Evolutionary conservation across 2,888 invertebrate genomes (phyloP), one percentile per base, ranked within the genome.

Genomic region (Prosopocoilus inquinatus): DNA sequence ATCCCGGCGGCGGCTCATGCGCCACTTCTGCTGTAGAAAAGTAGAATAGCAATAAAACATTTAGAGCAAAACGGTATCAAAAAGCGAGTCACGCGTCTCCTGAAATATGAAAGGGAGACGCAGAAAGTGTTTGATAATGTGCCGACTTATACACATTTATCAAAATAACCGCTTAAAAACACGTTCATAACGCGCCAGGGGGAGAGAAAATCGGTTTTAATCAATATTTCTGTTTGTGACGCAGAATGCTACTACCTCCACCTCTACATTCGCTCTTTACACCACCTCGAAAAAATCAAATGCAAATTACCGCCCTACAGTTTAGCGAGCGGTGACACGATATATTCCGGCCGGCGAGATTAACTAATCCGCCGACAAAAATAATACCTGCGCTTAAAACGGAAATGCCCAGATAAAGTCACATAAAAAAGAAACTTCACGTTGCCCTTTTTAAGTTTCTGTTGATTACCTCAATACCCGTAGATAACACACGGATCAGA

Each of bases 51-150:
- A 62, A 64, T 60, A 64, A 64, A 65, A 63, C 64, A 64, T 47
- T 34, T 12, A 35, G 57, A 55, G 60, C 58, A 63, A 58, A 60
- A 61, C 58, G 58, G 59, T 63, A 68, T 67, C 67, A 66, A 65
- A 66, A 66, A 64, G 62, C 68, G 58, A 66, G 69, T 68, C 70
- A 70, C 70, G 70, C 66, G 62, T 62, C 61, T 57, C 51, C 59
- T 57, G 66, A 64, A 70, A 66, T 47, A 34, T 47, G 47, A 59
- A n/a, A 57, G 57, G 58, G 55, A 57, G 63, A 57, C 61, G 52
- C 59, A 67, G 63, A 65, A 69, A 70, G 68, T 69, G 70, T 70
- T 70, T 71, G 69, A 69, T 71, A 70, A 70, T 70, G 70, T 71
- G 70, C 68, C 64, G 68, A 70, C 67, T 71, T 70, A 61, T 65